Conservation (phyloP, 2,113 vertebrate genomes). For the Lampris incognitus region DNA sequence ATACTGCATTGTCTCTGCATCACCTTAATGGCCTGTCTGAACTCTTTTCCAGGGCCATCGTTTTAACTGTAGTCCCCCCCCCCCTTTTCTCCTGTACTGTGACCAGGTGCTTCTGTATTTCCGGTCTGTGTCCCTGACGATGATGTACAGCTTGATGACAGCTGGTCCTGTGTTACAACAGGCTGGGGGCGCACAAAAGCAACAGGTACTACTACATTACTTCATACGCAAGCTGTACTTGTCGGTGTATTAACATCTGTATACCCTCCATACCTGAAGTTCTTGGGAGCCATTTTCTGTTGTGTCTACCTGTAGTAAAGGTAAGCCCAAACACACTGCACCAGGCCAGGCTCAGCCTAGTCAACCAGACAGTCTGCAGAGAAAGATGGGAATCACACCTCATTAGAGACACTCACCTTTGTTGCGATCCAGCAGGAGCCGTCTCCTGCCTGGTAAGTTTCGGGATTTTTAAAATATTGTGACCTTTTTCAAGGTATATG, state of each 20-base stretch:
- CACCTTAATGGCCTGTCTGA: too few relatives aligned
- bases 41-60: too few relatives aligned
- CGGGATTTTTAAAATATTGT: neutral
- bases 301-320: constrained; percentile 27
- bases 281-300: neutral
- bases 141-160: constrained; percentile 58
- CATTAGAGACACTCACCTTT: constrained; percentile 61
- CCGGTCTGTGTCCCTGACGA: constrained; percentile 74
- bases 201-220: constrained; percentile 26
- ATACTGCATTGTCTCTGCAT: too few relatives aligned
- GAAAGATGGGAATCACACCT: constrained; percentile 61
- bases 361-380: constrained; percentile 59
- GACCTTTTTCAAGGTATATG: neutral
- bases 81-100: neutral
- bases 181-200: constrained; percentile 71
- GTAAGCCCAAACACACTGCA: constrained; percentile 59
- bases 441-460: constrained; percentile 75
- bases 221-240: too few relatives aligned
- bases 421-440: constrained; percentile 68
- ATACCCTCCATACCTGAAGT: neutral
- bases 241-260: too few relatives aligned
- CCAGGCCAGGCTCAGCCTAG: constrained; percentile 59
- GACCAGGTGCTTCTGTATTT: constrained; percentile 58
- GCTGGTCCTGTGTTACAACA: constrained; percentile 72
- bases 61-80: too few relatives aligned